phyloP scores from a whole-genome alignment of 2,797 vertebrate genomes.

The Notamacropus eugenii region DNA sequence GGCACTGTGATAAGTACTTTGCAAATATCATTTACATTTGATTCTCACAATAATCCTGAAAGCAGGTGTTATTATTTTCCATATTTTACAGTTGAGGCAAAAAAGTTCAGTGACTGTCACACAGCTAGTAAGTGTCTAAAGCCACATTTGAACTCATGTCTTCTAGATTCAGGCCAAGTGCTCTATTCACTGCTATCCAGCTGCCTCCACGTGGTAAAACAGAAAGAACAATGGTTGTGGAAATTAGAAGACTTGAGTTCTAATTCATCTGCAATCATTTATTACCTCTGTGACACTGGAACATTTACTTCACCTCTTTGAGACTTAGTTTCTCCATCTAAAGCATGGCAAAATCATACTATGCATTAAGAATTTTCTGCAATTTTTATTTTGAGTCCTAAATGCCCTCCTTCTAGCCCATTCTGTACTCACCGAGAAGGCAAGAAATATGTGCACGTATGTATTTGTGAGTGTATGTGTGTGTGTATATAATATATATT shows the following conservation, averaged over 20 bases:
- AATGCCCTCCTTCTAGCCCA: background rate
- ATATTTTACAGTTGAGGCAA: background rate
- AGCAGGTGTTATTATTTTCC: background rate
- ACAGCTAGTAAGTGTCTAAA: background rate
- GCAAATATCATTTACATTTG: background rate
- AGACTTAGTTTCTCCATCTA: background rate
- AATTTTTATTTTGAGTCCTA: background rate
- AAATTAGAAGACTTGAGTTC: background rate
- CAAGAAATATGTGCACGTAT: background rate
- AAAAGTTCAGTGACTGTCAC: background rate
- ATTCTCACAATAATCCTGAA: background rate
- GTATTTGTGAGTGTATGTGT: no score
- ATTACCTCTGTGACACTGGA: background rate
- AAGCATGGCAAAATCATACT: background rate
- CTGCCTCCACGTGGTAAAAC: background rate
- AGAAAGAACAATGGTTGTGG: background rate
- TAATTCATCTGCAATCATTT: background rate
- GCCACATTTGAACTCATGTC: background rate
- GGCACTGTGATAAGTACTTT: background rate
- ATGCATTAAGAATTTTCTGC: background rate
- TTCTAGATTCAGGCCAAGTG: background rate
- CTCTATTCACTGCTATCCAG: background rate
- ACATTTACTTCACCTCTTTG: background rate
- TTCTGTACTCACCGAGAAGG: background rate
- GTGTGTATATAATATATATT: no score